Percentiles rank a stretch among this genome's conserved stretches.
Evolutionary conservation across 2,797 vertebrate genomes (phyloP).

Genomic region (Acanthurus lineatus): DNA sequence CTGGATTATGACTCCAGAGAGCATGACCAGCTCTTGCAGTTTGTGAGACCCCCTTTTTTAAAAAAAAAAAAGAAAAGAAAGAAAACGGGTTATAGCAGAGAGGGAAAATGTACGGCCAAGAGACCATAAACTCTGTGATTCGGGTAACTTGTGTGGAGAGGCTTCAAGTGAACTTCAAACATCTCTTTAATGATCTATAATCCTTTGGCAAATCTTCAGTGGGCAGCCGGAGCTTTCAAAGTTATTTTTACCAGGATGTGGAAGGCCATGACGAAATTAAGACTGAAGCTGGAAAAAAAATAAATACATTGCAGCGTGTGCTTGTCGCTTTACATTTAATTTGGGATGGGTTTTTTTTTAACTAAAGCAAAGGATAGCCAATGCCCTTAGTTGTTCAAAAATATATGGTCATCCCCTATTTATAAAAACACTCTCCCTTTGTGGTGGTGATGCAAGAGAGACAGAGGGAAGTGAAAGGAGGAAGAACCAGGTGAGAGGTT

Average conservation of each 20-base stretch:
- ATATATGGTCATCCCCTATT: neutral
- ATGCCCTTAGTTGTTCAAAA: constrained; percentile 2
- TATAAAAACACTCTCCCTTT: neutral
- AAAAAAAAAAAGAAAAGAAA: neutral
- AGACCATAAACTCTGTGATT: constrained; percentile 47
- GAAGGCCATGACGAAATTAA: constrained; percentile 64
- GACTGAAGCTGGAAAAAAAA: constrained; percentile 41
- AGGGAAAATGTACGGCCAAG: constrained; percentile 32
- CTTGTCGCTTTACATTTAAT: constrained; percentile 29
- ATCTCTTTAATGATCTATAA: constrained; percentile 79
- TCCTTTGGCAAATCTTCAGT: constrained; percentile 72
- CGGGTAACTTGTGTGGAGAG: constrained; percentile 61
- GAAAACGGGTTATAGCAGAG: neutral
- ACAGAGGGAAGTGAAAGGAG: constrained; percentile 29
- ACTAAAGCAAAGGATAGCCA: neutral
- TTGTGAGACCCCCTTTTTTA: constrained; percentile 21
- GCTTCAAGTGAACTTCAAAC: constrained; percentile 73
- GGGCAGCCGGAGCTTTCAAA: constrained; percentile 50
- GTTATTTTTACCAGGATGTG: constrained; percentile 65
- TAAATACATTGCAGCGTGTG: constrained; percentile 27
- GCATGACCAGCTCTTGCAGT: constrained; percentile 50
- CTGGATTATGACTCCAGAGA: constrained; percentile 66
- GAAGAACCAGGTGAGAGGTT: constrained; percentile 59
- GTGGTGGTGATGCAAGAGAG: neutral
- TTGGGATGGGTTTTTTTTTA: neutral